A percentile compares a stretch with the other conserved stretches of the same genome.
Evolutionary conservation across 2,113 vertebrate genomes (phyloP).

Genomic region (Polypterus senegalus): DNA sequence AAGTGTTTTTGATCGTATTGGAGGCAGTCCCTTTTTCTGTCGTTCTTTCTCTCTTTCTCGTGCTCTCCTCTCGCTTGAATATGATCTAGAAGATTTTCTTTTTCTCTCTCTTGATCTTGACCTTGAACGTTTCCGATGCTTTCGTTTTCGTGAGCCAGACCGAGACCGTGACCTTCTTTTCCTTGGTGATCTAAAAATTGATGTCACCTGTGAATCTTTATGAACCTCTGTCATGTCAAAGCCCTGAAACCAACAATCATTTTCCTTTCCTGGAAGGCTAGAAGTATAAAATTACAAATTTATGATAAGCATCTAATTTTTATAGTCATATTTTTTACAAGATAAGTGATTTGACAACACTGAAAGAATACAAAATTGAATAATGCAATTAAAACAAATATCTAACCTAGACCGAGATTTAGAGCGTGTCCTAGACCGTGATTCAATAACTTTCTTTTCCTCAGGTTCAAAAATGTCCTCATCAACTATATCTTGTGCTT

Average conservation of each 20-base stretch:
- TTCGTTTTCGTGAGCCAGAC: constrained; percentile 89
- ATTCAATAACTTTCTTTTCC: constrained; percentile 71
- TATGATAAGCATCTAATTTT: too few species aligned
- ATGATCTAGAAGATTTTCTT: constrained; percentile 84
- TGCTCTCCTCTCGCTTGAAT: constrained; percentile 85
- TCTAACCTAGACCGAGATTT: constrained; percentile 84
- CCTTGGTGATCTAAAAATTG: constrained; percentile 69
- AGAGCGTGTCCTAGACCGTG: constrained; percentile 83
- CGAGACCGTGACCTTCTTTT: constrained; percentile 85
- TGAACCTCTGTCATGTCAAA: too few species aligned
- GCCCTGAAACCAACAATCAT: too few species aligned
- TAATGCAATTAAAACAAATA: not conserved
- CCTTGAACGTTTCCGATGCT: constrained; percentile 85
- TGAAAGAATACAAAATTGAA: too few species aligned
- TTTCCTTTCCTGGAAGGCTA: too few species aligned
- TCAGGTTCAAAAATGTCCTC: constrained; percentile 83
- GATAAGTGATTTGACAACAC: too few species aligned
- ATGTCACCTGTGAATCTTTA: too few species aligned
- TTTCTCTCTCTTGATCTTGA: constrained; percentile 90
- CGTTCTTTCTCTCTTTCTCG: constrained; percentile 88
- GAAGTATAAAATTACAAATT: too few species aligned
- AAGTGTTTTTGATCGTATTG: constrained; percentile 81
- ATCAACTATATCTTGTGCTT: constrained; percentile 77
- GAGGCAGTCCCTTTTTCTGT: constrained; percentile 91
- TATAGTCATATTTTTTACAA: too few species aligned